Base-by-base conservation (phyloP, 1,140 invertebrate genomes). In the Anastrepha ludens region DNA sequence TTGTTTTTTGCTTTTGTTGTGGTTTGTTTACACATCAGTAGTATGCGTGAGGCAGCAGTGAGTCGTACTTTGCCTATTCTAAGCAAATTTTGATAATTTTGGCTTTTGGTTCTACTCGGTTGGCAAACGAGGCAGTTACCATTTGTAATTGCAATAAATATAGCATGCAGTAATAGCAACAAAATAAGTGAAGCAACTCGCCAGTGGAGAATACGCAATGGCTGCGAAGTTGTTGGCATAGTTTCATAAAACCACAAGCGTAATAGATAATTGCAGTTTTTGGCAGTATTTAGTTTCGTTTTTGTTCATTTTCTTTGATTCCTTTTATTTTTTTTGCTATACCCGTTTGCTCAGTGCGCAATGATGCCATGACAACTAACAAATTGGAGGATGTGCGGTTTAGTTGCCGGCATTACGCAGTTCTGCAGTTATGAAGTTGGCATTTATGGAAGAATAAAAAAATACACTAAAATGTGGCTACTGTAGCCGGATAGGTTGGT, bases 211-310 rank as follows among this genome's bases (percentile, higher is more conserved):
- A 55, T 1, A 55, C 50, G 50, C 50, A 55, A 55, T 11, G 50
- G 50, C 50, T 55, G 50, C 11, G 50, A 29, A 55, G 50, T 55
- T 0, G 50, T 55, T 55, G 50, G 50, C 64, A 11, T 9, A 39
- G 20, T 41, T 67, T 11, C 29, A 39, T 39, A 67, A 67, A 20
- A 11, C 64, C 64, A 29, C 64, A 67, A 67, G 39, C 39, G 64
- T 29, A 67, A 67, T 67, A 67, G 39, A 67, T 67, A 67, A 67
- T 67, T 67, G 64, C 64, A 39, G 64, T 67, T 67, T 55, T 67
- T 41, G 64, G 64, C 64, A 9, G 64, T 8, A 64, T 20, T 64
- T 64, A 20, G 62, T 20, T 64, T 20, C 1, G 62, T 67, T 67
- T 20, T 41, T 55, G 50, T 55, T 29, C 29, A 29, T 29, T 29